Conservation (phyloP, 2,888 invertebrate genomes). For the Machimus atricapillus region DNA sequence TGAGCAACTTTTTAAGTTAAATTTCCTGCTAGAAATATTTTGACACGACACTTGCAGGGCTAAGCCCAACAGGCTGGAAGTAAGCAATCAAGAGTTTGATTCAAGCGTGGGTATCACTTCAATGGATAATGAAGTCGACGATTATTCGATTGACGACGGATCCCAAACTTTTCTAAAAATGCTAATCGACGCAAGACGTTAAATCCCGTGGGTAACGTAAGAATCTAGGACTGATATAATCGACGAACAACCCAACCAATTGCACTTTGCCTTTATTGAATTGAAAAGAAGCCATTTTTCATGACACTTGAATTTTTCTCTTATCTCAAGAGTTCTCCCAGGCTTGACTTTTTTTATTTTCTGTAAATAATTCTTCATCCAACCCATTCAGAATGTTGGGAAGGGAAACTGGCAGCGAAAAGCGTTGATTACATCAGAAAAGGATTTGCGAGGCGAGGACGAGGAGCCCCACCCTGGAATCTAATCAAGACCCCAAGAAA, state of each 20-base stretch:
- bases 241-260: not conserved
- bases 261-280: not conserved
- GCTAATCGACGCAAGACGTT: not conserved
- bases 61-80: conserved; percentile 5
- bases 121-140: not conserved
- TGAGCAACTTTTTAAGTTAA: conserved; percentile 27
- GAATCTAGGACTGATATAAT: not conserved
- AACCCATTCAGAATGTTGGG: not conserved
- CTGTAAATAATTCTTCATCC: not conserved
- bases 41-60: not conserved
- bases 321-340: not conserved
- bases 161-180: not conserved
- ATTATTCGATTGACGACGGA: not conserved
- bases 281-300: conserved; percentile 5
- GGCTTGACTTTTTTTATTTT: not conserved
- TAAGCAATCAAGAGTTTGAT: conserved; percentile 20
- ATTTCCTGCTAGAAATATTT: conserved; percentile 23
- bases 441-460: not conserved
- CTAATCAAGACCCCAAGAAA: not conserved
- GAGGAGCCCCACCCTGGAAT: not conserved
- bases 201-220: not conserved
- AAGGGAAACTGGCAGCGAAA: not conserved
- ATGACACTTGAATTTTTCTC: not conserved
- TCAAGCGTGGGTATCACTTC: conserved; percentile 16
- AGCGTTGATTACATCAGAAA: not conserved